phyloP scores from a whole-genome alignment of 2,113 vertebrate species.

The Calyptomena viridis region DNA sequence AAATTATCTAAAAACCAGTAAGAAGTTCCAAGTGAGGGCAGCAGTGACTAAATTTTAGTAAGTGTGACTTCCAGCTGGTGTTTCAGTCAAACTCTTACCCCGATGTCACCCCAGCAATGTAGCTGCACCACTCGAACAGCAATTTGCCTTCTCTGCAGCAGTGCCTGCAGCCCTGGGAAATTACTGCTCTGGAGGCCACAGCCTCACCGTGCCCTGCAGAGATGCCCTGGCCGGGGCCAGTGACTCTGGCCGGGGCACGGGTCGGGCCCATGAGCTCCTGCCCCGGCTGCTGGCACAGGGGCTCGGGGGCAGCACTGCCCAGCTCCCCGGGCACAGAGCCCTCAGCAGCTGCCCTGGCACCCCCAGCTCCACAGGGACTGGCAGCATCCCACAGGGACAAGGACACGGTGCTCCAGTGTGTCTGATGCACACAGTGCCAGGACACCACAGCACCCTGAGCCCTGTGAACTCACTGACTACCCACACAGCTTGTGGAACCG shows the following conservation, averaged over 20 bases:
- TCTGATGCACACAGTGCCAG: accelerated
- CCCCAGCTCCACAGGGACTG: accelerated
- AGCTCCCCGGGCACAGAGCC: background rate
- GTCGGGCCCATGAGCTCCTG: background rate
- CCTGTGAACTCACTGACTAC: background rate
- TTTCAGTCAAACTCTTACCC: background rate
- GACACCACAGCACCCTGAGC: background rate
- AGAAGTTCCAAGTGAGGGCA: background rate
- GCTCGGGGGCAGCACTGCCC: background rate
- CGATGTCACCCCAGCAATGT: background rate
- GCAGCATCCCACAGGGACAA: accelerated
- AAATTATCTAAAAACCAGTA: background rate
- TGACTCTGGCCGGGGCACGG: accelerated
- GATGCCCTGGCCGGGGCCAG: background rate
- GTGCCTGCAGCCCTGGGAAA: background rate
- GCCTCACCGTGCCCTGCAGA: accelerated
- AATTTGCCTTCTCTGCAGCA: background rate
- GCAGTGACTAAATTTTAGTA: background rate
- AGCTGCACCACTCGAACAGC: background rate
- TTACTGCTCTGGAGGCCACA: background rate
- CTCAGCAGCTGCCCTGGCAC: background rate
- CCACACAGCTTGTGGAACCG: background rate
- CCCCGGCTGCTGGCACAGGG: background rate
- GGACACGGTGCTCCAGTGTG: accelerated
- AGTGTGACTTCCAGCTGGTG: background rate